Percentiles rank a stretch among this genome's conserved stretches.
Evolutionary conservation across 2,797 vertebrate species (phyloP).

Genomic region (Lacerta bilineata): DNA sequence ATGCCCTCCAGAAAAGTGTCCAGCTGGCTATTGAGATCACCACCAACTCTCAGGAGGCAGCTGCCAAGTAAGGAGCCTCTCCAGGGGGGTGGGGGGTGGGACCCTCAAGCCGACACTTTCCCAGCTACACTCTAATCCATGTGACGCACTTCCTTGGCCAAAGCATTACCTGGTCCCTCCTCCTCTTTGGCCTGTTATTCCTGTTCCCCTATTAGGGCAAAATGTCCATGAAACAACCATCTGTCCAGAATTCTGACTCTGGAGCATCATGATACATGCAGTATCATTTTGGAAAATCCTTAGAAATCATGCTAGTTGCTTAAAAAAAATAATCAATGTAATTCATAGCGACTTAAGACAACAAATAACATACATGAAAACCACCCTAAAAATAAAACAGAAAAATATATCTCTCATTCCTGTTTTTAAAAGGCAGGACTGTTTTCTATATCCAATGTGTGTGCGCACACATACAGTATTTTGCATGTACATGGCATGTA

Average conservation of each 20-base stretch:
- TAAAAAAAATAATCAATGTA: neutral
- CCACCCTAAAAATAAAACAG: neutral
- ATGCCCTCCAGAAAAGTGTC: slow-evolving; percentile 92
- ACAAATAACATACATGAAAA: no score
- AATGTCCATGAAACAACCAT: neutral
- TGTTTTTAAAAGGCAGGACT: no score
- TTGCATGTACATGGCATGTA: no score
- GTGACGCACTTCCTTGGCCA: no score
- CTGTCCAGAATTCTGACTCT: neutral
- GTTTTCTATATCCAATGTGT: no score
- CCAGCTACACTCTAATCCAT: neutral
- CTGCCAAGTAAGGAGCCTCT: slow-evolving; percentile 82
- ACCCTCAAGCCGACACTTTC: neutral
- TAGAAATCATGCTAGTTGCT: neutral
- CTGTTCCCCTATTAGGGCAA: neutral
- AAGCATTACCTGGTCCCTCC: no score
- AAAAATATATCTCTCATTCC: no score
- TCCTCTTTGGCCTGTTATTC: neutral
- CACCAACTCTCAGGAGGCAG: slow-evolving; percentile 93
- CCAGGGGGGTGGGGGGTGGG: neutral
- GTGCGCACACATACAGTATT: no score
- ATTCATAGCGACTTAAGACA: neutral
- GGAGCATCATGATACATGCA: neutral
- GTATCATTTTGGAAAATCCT: neutral
- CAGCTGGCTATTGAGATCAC: slow-evolving; percentile 96